Evolutionary conservation across 1,140 invertebrate species (phyloP), one percentile per base, ranked within the genome.

Genomic region (Hyles euphorbiae): DNA sequence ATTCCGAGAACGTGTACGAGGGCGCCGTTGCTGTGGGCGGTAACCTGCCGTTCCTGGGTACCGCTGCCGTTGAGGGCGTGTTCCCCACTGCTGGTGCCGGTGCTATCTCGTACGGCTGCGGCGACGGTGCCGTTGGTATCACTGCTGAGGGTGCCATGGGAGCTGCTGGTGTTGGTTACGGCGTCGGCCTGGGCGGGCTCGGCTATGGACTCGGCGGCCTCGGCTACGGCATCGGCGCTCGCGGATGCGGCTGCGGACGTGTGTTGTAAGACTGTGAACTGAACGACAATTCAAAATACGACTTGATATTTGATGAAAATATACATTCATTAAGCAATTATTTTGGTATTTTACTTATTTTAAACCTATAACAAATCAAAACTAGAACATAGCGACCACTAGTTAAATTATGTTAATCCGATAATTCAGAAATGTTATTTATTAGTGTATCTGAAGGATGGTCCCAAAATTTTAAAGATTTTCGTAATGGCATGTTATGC

Each of bases 1-100:
- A 56, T 0, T 61, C 63, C 3, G 59, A 61, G 10, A 54, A 54
- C 10, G 43, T 0, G 3, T 52, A 60, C 3, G 36, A 48, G 32
- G 63, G 63, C 8, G 8, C 40, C 22, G 22, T 22, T 22, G 22
- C 22, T 22, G 22, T 22, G 22, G 22, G 22, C 22, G 22, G 22
- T 22, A 22, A 22, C 22, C 22, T 22, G 22, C 22, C 22, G 22
- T 22, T 22, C 22, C 22, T 22, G 22, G 22, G 65, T 46, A 47
- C 55, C 11, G 46, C 46, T 9, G 53, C 7, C 43, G 7, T 70
- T 34, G 68, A 69, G 56, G 68, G 66, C 2, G 66, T 59, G 5
- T 34, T 77, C 7, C 71, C 74, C 2, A 68, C 68, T 11, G 47
- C 49, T 49, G 74, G 74, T 10, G 43, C 61, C 48, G 73, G 73